Evolutionary conservation across 1,140 invertebrate genomes (phyloP).

Genomic region (Aphis craccivora): DNA sequence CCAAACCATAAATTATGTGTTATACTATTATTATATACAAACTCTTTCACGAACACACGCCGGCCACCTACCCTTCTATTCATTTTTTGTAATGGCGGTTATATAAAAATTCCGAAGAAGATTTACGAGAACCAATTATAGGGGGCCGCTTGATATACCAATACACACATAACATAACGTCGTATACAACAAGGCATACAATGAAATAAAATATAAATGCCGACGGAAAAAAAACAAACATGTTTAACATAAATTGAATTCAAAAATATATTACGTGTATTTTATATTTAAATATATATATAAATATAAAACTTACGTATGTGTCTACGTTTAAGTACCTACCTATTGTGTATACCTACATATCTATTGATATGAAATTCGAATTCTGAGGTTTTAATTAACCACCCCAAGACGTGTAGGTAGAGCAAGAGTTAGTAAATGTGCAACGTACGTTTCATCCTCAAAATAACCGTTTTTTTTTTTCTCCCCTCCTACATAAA

Average conservation of each 20-base stretch:
- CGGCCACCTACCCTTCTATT: slow-evolving; percentile 47
- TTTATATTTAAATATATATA: neutral
- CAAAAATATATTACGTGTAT: neutral
- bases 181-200: neutral
- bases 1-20: neutral
- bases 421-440: too few species aligned
- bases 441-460: neutral
- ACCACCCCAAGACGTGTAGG: neutral
- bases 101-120: slow-evolving; percentile 47
- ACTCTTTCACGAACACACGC: neutral
- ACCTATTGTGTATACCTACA: neutral
- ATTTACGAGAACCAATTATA: slow-evolving; percentile 55
- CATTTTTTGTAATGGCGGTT: neutral
- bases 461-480: slow-evolving; percentile 40
- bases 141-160: neutral
- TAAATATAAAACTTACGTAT: too few species aligned
- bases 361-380: neutral
- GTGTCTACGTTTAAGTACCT: too few species aligned
- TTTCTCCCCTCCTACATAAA: slow-evolving; percentile 5
- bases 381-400: neutral
- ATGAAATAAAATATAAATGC: slow-evolving; percentile 24
- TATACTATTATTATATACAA: neutral
- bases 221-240: slow-evolving; percentile 38
- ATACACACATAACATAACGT: neutral
- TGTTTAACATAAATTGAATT: neutral